Evolutionary conservation across 2,888 invertebrate genomes (phyloP).

Genomic region (Lasioglossum zephyrum): DNA sequence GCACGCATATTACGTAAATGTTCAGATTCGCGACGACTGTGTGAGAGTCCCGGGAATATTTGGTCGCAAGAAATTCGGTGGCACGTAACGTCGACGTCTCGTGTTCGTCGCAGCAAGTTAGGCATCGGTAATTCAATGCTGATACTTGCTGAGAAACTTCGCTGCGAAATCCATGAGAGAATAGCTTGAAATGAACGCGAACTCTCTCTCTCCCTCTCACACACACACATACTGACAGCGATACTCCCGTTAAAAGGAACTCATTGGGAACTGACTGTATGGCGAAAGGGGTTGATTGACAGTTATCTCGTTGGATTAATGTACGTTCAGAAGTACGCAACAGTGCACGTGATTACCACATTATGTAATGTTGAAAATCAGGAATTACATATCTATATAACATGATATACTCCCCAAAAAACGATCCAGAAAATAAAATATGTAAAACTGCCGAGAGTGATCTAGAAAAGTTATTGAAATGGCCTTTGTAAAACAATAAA

Average conservation of each 20-base stretch:
- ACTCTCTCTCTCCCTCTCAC: neutral
- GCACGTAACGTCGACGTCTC: neutral
- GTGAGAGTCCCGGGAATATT: conserved; percentile 3
- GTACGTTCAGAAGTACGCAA: neutral
- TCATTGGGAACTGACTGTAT: neutral
- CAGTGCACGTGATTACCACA: neutral
- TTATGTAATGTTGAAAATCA: neutral
- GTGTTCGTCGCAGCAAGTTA: neutral
- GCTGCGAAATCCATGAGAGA: neutral
- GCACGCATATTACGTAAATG: no score
- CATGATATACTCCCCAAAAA: neutral
- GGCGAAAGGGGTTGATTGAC: neutral
- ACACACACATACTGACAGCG: neutral
- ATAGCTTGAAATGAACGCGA: neutral
- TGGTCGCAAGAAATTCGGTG: conserved; percentile 21
- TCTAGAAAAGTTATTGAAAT: no score
- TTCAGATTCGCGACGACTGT: neutral
- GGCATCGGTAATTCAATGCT: neutral
- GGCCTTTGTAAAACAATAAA: neutral
- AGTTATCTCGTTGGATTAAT: neutral
- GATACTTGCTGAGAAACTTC: neutral
- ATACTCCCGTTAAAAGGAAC: conserved; percentile 27
- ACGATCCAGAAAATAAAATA: neutral
- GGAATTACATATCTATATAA: neutral
- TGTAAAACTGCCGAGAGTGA: neutral